These are phyloP conservation scores for Limenitis camilla DNA, from an alignment of 2,888 invertebrate species.

Conservation along the genomic window DNA sequence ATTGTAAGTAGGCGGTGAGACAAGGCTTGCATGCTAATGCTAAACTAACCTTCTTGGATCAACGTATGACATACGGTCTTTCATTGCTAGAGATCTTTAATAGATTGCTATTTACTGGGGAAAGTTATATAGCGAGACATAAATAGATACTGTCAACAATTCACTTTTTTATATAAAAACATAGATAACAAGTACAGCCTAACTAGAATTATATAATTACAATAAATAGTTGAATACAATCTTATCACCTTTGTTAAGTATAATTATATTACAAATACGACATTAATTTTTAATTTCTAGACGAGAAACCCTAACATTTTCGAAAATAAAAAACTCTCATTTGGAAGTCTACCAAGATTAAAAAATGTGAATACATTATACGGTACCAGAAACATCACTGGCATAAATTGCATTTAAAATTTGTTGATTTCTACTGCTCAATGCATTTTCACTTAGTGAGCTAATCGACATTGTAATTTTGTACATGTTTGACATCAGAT, in stretches of 20 bases:
- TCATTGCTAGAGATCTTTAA: conserved; percentile 56
- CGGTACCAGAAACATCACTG: conserved; percentile 34
- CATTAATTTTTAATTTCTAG: background rate
- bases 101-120: conserved; percentile 52
- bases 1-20: conserved; percentile 63
- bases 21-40: conserved; percentile 61
- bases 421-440: conserved; percentile 64
- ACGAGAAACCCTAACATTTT: background rate
- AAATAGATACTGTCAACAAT: conserved; percentile 21
- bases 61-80: conserved; percentile 54
- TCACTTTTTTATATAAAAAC: background rate
- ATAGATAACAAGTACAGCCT: too few species aligned
- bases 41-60: conserved; percentile 48
- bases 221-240: too few species aligned
- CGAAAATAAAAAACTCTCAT: conserved; percentile 3
- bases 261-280: too few species aligned
- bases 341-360: conserved; percentile 22
- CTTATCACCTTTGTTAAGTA: too few species aligned
- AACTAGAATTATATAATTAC: too few species aligned
- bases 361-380: conserved; percentile 14
- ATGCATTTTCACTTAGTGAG: conserved; percentile 63
- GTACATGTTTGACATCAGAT: conserved; percentile 15
- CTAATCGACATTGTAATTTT: conserved; percentile 30
- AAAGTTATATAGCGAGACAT: conserved; percentile 53
- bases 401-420: conserved; percentile 58